Base-by-base conservation (phyloP, 2,797 vertebrate species). In the Enteromius trimaculatus region DNA sequence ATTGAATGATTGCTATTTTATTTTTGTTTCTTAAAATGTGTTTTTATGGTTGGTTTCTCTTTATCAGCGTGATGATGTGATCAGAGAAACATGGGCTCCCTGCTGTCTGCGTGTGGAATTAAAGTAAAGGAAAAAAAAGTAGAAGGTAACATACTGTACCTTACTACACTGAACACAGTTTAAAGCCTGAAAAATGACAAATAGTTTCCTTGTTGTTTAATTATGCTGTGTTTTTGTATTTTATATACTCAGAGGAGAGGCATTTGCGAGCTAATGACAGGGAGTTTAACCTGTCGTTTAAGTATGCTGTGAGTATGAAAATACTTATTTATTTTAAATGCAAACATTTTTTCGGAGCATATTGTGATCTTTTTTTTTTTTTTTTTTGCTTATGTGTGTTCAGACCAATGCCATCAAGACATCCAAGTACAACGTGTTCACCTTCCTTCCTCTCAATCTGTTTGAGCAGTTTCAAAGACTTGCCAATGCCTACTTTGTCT, bases 391-490 rank as follows among this genome's bases (percentile, higher is more conserved):
- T 44, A 2, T 86, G 87, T 85, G 19, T 74, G 71, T 88, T 49
- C 92, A 99, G 97, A 93, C 95, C 88, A 99, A 99, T 84, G 91
- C 94, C 88, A 97, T 99, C 92, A 97, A 95, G 91, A 99, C 97
- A 9, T 97, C 96, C 0, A 99, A 97, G 86, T 99, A 98, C 90
- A 97, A 94, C 85, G 17, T 96, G 79, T 91, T 98, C 89, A 97
- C 94, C 88, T 99, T 99, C 92, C 94, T 99, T 85, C 97, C 97
- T 4, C 92, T 97, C 81, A 99, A 98, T 92, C 93, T 99, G 34
- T 98, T 98, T 23, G 96, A 98, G 89, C 97, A 98, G 93, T 97
- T 99, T 88, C 95, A 95, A 92, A 94, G 97, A 85, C 93, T 98
- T 51, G 97, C 97, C 89, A 99, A 98, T 21, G 95, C 95, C 26